Percentiles rank a stretch among this genome's conserved stretches.
Evolutionary conservation across 2,797 vertebrate genomes (phyloP).

Genomic region (Toxotes lorentzi): DNA sequence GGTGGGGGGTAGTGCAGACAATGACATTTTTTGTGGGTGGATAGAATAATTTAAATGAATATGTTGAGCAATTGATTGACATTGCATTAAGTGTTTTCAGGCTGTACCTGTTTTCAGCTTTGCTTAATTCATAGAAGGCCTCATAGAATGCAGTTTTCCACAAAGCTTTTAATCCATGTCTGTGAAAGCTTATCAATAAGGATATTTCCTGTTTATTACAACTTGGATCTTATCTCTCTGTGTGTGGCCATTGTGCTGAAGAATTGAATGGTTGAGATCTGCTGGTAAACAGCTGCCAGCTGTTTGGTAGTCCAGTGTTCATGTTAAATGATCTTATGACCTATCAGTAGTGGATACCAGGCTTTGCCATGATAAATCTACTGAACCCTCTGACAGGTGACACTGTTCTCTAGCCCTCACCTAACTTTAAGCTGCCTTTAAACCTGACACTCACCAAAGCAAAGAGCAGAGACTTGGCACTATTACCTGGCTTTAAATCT

Average conservation of each 20-base stretch:
- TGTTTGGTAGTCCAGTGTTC: neutral
- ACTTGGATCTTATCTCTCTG: neutral
- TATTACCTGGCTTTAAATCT: neutral
- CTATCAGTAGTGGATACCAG: neutral
- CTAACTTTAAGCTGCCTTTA: neutral
- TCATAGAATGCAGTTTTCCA: neutral
- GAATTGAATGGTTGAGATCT: neutral
- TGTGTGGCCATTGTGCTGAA: neutral
- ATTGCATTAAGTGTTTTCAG: conserved; percentile 26
- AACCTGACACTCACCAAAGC: neutral
- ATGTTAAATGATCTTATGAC: neutral
- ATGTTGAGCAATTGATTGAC: conserved; percentile 23
- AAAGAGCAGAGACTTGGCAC: neutral
- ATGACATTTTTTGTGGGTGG: conserved; percentile 28
- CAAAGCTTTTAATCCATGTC: neutral
- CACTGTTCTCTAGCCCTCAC: neutral
- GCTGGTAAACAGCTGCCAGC: neutral
- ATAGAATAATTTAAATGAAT: conserved; percentile 43
- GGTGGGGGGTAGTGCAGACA: conserved; percentile 29
- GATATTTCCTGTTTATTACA: neutral
- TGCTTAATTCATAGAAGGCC: neutral
- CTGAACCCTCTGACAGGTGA: neutral
- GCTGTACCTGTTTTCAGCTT: neutral
- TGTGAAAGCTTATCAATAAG: neutral
- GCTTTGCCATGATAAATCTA: neutral